Conservation (phyloP, 1,140 invertebrate species). For the Sinonovacula constricta region DNA sequence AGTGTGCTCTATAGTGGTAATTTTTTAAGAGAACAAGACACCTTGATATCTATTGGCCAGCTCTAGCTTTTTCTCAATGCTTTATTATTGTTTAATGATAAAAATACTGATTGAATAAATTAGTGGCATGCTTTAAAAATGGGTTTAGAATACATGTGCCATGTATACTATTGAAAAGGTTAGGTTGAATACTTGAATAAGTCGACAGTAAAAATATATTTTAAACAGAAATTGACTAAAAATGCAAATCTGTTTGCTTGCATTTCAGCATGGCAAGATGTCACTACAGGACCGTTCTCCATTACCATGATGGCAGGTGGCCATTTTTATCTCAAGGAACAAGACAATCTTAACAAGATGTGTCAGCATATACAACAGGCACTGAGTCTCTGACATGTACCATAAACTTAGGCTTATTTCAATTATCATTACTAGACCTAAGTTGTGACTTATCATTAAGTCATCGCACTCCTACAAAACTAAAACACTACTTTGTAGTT, state of each 20-base stretch:
- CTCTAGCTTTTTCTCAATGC: too few relatives aligned
- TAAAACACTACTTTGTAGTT: too few relatives aligned
- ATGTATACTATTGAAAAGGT: neutral
- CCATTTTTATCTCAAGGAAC: constrained; percentile 40
- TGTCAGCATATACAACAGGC: too few relatives aligned
- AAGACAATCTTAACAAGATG: constrained; percentile 9
- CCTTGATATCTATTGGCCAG: too few relatives aligned
- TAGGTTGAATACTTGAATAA: neutral
- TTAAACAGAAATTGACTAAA: neutral
- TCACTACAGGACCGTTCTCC: constrained; percentile 22
- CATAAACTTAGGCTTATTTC: too few relatives aligned
- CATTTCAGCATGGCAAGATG: constrained; percentile 29
- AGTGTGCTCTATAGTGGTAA: too few relatives aligned
- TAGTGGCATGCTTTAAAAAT: neutral
- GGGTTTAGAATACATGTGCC: neutral
- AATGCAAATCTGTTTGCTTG: neutral
- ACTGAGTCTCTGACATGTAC: too few relatives aligned
- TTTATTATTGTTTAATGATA: neutral
- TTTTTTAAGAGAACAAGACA: too few relatives aligned
- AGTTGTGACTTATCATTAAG: too few relatives aligned
- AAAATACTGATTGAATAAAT: neutral
- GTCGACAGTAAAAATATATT: neutral
- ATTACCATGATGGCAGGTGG: constrained; percentile 16
- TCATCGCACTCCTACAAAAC: too few relatives aligned
- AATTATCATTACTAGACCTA: too few relatives aligned